Evolutionary conservation across 2,797 vertebrate species (phyloP).

Genomic region (Melanotaenia maccullochi): DNA sequence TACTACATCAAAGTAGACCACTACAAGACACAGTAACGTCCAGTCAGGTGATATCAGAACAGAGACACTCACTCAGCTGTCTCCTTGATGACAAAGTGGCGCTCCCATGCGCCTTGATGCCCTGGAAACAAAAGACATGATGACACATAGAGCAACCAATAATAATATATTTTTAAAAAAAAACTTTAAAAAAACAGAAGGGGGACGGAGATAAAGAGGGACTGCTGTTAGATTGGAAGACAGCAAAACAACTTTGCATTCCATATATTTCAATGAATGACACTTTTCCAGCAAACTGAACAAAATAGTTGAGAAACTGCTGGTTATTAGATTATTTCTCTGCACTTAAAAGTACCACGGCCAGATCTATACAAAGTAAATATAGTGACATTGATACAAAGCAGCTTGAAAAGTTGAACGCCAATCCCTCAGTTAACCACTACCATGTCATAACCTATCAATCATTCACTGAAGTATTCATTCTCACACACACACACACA

Average conservation of each 20-base stretch:
- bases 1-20: constrained; percentile 68
- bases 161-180: neutral
- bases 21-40: constrained; percentile 76
- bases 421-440: constrained; percentile 4
- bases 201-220: constrained; percentile 50
- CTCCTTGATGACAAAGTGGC: constrained; percentile 78
- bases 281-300: neutral
- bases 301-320: neutral
- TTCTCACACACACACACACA: too few species aligned
- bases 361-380: constrained; percentile 25
- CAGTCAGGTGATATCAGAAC: constrained; percentile 77
- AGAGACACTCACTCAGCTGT: constrained; percentile 82
- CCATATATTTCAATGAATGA: constrained; percentile 30
- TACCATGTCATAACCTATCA: neutral
- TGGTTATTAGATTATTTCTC: constrained; percentile 17
- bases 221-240: constrained; percentile 57
- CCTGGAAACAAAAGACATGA: constrained; percentile 81
- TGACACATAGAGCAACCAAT: constrained; percentile 66
- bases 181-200: constrained; percentile 20
- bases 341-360: constrained; percentile 26
- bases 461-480: neutral
- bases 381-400: constrained; percentile 13
- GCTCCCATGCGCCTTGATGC: constrained; percentile 76
- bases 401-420: constrained; percentile 12
- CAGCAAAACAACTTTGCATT: constrained; percentile 41